These are phyloP conservation scores for Rhysida immarginata DNA, from an alignment of 1,140 invertebrate species.

Conservation along the genomic window DNA sequence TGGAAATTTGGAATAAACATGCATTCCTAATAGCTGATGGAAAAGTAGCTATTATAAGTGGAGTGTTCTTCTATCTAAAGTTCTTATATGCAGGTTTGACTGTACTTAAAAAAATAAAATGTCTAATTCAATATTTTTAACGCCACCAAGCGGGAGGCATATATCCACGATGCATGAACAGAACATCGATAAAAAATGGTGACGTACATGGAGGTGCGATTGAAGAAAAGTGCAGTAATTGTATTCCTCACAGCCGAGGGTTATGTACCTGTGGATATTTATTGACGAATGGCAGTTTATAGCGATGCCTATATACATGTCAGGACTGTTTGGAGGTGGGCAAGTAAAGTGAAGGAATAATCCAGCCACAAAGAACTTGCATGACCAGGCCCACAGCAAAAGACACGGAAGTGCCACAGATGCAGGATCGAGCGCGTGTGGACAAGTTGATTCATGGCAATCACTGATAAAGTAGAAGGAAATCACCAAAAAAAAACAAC, in stretches of 20 bases:
- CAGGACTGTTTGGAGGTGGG: background rate
- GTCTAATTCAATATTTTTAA: background rate
- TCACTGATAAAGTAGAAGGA: no score
- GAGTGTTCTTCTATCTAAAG: no score
- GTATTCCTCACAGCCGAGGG: background rate
- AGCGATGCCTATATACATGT: background rate
- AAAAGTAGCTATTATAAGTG: no score
- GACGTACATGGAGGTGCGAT: background rate
- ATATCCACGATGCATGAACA: background rate
- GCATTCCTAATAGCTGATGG: no score
- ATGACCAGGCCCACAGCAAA: background rate
- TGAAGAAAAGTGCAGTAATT: background rate
- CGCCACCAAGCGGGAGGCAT: background rate
- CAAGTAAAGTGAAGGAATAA: background rate
- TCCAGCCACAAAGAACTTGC: background rate
- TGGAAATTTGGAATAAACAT: no score
- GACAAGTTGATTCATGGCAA: background rate
- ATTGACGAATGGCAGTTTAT: no score
- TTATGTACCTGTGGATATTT: background rate
- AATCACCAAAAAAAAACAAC: no score
- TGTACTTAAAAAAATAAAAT: no score
- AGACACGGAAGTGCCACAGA: background rate
- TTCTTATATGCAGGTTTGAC: no score
- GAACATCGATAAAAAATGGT: background rate
- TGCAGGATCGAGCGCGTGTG: background rate